Percentiles rank a stretch among this genome's conserved stretches.
Evolutionary conservation across 2,113 vertebrate genomes (phyloP).

Genomic region (Misgurnus anguillicaudatus): DNA sequence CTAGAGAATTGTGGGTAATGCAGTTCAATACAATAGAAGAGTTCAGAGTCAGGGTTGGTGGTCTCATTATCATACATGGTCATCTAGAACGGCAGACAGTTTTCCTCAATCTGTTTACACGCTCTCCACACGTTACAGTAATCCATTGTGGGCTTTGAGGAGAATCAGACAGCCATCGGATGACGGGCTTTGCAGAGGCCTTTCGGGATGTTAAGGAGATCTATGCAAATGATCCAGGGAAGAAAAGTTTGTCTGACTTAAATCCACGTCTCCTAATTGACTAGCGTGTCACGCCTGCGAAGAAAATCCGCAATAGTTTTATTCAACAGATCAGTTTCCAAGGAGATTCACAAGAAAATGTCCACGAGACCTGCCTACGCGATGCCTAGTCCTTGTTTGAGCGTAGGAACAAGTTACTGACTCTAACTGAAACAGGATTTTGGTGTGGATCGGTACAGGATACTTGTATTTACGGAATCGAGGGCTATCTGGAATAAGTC

Average conservation of each 20-base stretch:
- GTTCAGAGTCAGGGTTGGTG: slow-evolving; percentile 46
- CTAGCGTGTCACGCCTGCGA: background rate
- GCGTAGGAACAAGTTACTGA: slow-evolving; percentile 17
- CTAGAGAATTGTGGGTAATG: slow-evolving; percentile 41
- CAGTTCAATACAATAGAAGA: slow-evolving; percentile 34
- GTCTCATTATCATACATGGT: slow-evolving; percentile 40
- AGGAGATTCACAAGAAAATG: slow-evolving; percentile 20
- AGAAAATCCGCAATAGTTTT: background rate
- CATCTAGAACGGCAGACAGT: slow-evolving; percentile 54
- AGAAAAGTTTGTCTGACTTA: slow-evolving; percentile 10
- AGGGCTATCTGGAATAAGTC: slow-evolving; percentile 49
- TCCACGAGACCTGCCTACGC: slow-evolving; percentile 25
- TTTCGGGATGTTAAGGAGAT: background rate
- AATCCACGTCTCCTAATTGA: slow-evolving; percentile 34
- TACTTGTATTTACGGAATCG: slow-evolving; percentile 41
- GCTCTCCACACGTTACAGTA: slow-evolving; percentile 16
- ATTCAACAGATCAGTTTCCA: slow-evolving; percentile 7
- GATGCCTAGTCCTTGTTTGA: slow-evolving; percentile 19
- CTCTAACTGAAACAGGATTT: slow-evolving; percentile 40
- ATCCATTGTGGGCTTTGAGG: slow-evolving; percentile 8
- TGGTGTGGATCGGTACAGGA: slow-evolving; percentile 33
- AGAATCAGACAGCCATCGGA: slow-evolving; percentile 37
- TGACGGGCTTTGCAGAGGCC: background rate
- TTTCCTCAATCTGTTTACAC: slow-evolving; percentile 25
- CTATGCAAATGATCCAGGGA: slow-evolving; percentile 36